These are phyloP conservation scores for Atherinosoma microstoma DNA, from an alignment of 2,797 vertebrate species.

Conservation along the genomic window DNA sequence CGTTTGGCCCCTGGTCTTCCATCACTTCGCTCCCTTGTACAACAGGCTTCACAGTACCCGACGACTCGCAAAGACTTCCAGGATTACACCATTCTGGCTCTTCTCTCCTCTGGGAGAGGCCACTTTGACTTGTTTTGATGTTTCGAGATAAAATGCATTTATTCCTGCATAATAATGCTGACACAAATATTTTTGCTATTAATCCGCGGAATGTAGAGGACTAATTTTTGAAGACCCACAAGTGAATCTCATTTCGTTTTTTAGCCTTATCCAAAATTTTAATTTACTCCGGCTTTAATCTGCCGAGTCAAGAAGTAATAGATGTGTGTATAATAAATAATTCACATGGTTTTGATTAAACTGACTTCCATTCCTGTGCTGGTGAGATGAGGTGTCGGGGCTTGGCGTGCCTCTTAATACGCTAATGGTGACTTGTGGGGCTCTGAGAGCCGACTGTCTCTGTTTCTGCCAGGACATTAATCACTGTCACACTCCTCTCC, in stretches of 20 bases:
- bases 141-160: conserved; percentile 19
- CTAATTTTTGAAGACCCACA: conserved; percentile 43
- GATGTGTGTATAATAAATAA: conserved; percentile 69
- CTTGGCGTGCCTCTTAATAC: conserved; percentile 15
- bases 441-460: conserved; percentile 64
- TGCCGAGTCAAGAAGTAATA: conserved; percentile 49
- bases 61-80: conserved; percentile 27
- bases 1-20: conserved; percentile 57
- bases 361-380: conserved; percentile 1
- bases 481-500: conserved; percentile 81
- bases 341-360: conserved; percentile 70
- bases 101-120: conserved; percentile 6
- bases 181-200: conserved; percentile 48
- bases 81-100: conserved; percentile 3
- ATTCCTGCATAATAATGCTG: not conserved
- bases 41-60: conserved; percentile 48
- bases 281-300: conserved; percentile 54
- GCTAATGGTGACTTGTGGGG: conserved; percentile 23
- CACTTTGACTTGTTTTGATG: conserved; percentile 48
- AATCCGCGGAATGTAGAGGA: conserved; percentile 44
- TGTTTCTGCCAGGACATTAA: conserved; percentile 81
- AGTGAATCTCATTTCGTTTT: conserved; percentile 72
- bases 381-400: not conserved
- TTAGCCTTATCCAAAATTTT: conserved; percentile 61
- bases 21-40: conserved; percentile 62